A percentile compares a stretch with the other conserved stretches of the same genome.
phyloP scores from a whole-genome alignment of 1,140 invertebrate genomes.

The Scaptomyza pallida region DNA sequence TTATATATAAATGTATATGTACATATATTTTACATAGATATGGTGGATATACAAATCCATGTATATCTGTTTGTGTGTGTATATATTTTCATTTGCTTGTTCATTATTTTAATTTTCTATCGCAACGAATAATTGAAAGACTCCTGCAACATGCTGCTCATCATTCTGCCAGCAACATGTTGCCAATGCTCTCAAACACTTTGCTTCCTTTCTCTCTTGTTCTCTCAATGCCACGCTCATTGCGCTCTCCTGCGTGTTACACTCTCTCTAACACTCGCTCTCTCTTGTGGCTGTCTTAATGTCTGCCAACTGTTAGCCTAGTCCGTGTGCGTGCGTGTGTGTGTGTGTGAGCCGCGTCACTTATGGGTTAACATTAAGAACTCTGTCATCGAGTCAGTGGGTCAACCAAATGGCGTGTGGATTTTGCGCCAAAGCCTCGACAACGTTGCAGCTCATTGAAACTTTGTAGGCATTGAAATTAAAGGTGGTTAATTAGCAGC shows the following conservation, averaged over 20 bases:
- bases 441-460: constrained; percentile 58
- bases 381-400: constrained; percentile 74
- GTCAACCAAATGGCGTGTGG: constrained; percentile 50
- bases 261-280: background rate
- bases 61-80: constrained; percentile 7
- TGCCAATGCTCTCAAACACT: constrained; percentile 10
- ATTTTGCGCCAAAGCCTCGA: constrained; percentile 12
- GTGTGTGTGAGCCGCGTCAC: constrained; percentile 16
- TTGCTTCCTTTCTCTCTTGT: too few relatives aligned
- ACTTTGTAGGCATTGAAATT: constrained; percentile 75
- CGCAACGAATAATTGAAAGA: constrained; percentile 64
- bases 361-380: constrained; percentile 63
- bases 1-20: background rate
- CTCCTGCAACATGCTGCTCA: constrained; percentile 3
- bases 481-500: constrained; percentile 74
- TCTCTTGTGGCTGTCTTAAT: background rate
- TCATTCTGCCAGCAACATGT: constrained; percentile 43
- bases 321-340: too few relatives aligned
- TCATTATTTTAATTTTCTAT: constrained; percentile 78
- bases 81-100: constrained; percentile 45
- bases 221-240: background rate
- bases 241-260: constrained; percentile 2
- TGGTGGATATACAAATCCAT: constrained; percentile 10
- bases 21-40: constrained; percentile 31
- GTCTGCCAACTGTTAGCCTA: constrained; percentile 21